Evolutionary conservation across 2,113 vertebrate species (phyloP), one percentile per base, ranked within the genome.

Genomic region (Anhinga anhinga): DNA sequence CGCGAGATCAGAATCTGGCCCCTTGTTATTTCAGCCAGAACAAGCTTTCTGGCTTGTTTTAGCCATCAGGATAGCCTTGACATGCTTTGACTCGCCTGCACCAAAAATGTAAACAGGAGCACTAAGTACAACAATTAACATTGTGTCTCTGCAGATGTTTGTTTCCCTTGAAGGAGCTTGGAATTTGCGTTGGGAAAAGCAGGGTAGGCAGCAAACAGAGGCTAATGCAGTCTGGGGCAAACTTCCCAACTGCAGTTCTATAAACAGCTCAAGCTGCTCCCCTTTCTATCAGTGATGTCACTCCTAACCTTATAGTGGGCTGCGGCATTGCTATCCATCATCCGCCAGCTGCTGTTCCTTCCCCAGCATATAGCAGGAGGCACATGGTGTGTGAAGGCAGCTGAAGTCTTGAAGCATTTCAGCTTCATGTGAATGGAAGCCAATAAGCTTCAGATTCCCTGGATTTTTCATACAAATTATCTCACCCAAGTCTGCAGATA

Each of bases 101-200:
- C 81, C 76, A 94, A 89, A 96, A 97, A 97, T 96, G 96, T 97
- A 97, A 98, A 98, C 96, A 96, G 94, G 95, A 63, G 69, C 40
- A 6, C 95, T 90, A 91, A 96, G 96, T 93, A 91, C 94, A 97
- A 96, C 96, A 97, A 94, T 97, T 97, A 96, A 94, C 93, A 86
- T 90, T 91, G 93, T 91, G 91, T 82, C 89, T 95, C 95, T 86
- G 89, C 95, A 92, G 92, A 95, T 97, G 95, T 97, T 98, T 97
- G 97, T 96, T 97, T 95, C 96, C 94, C 96, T 94, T 96, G 88
- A 97, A 96, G 83, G 92, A 93, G 71, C 55, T 88, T 89, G 96
- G 96, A 96, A 96, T 97, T 86, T 22, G 94, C 94, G 95, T 63
- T 82, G 91, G 94, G 92, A 86, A 85, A 91, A 71, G 91, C 92